Percentiles rank a stretch among this genome's conserved stretches.
These are phyloP conservation scores for Pagrus major DNA, from an alignment of 2,113 vertebrate species.

Conservation along the genomic window DNA sequence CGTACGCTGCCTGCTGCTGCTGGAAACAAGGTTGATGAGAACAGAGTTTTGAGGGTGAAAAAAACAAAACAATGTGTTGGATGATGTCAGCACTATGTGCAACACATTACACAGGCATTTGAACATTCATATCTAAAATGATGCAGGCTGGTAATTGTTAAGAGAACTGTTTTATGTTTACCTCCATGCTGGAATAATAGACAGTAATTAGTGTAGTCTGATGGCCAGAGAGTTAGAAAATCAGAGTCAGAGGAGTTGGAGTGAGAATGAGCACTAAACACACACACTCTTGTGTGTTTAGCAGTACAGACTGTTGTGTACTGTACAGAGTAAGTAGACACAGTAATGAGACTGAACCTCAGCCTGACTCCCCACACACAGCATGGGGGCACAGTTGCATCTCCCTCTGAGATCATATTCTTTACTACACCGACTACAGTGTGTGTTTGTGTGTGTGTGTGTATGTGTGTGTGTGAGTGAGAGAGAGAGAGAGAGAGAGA, in stretches of 20 bases:
- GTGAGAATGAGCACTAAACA: not conserved
- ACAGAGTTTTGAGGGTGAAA: not conserved
- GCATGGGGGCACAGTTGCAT: constrained; percentile 11
- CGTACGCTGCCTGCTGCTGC: not conserved
- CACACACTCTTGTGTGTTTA: not conserved
- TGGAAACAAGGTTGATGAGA: not conserved
- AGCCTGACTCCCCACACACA: constrained; percentile 29
- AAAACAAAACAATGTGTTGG: not conserved
- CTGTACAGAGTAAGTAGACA: constrained; percentile 8
- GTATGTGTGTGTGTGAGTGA: not conserved
- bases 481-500: not conserved
- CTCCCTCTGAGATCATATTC: constrained; percentile 42
- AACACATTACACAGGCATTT: not conserved
- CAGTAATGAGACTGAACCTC: constrained; percentile 42
- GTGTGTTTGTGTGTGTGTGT: constrained; percentile 32
- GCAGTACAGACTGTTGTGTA: not conserved
- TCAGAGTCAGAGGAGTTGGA: not conserved
- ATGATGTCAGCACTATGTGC: not conserved
- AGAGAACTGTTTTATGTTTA: not conserved
- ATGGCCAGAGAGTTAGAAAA: not conserved
- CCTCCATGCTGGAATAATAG: not conserved
- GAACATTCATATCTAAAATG: not conserved
- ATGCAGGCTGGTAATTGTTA: not conserved
- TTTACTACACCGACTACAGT: no score
- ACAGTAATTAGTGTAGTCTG: not conserved